Evolutionary conservation across 2,113 vertebrate species (phyloP).

Genomic region (Cavia aperea): DNA sequence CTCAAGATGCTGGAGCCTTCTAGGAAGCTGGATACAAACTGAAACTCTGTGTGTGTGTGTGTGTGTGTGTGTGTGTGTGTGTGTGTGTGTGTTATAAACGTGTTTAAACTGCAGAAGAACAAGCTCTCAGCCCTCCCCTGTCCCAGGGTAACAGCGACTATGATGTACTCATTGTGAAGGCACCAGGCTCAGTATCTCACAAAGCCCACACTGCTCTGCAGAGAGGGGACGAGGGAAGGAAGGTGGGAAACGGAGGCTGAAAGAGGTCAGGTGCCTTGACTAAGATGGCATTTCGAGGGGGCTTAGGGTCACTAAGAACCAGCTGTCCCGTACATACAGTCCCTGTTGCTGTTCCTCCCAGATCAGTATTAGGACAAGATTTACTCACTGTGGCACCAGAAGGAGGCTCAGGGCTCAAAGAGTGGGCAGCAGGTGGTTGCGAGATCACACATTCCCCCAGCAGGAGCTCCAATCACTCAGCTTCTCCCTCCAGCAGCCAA

Average conservation of each 20-base stretch:
- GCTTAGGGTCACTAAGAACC: not conserved
- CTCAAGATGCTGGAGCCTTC: not conserved
- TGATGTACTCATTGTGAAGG: accelerated
- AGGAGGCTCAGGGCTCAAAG: not conserved
- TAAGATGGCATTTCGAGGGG: not conserved
- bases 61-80: not conserved
- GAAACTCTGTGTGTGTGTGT: not conserved
- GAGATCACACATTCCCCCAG: not conserved
- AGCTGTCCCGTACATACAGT: not conserved
- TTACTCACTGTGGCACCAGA: not conserved
- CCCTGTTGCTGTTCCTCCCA: not conserved
- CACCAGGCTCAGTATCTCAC: not conserved
- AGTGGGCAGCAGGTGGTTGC: not conserved
- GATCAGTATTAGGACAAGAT: not conserved
- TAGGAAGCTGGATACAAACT: not conserved
- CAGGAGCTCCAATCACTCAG: not conserved
- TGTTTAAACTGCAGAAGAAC: not conserved
- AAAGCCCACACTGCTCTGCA: not conserved
- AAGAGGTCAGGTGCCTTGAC: not conserved
- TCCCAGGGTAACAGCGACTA: not conserved
- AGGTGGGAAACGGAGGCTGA: not conserved
- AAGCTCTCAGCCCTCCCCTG: not conserved
- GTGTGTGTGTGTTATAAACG: not conserved
- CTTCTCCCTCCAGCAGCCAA: not conserved
- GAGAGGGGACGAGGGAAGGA: too few species aligned